A percentile compares a stretch with the other conserved stretches of the same genome.
Conservation (phyloP, 2,113 vertebrate species). For the Ranitomeya imitator region DNA sequence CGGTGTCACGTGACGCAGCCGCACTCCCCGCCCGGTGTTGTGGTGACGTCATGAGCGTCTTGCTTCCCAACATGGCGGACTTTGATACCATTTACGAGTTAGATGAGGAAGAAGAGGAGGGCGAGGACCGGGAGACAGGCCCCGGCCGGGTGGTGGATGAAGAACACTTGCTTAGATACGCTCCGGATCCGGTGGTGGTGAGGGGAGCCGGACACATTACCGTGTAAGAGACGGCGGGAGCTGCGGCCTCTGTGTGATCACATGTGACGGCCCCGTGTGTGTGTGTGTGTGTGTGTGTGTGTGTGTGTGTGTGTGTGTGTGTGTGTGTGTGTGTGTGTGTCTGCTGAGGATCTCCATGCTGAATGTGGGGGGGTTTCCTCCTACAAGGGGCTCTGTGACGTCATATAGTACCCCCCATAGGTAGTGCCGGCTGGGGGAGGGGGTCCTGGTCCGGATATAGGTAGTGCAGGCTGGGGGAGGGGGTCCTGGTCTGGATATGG, state of each 20-base stretch:
- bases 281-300: no score
- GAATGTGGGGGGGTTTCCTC: no score
- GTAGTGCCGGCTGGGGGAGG: no score
- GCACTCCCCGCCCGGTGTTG: slow-evolving; percentile 50
- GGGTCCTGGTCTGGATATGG: no score
- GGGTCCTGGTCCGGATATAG: no score
- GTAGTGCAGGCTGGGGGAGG: no score
- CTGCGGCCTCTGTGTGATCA: not conserved
- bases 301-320: not conserved
- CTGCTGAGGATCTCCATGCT: no score
- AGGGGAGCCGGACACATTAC: slow-evolving; percentile 96
- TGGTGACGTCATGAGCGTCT: slow-evolving; percentile 88
- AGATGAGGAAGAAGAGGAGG: slow-evolving; percentile 85
- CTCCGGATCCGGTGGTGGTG: slow-evolving; percentile 91
- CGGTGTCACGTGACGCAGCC: slow-evolving; percentile 50
- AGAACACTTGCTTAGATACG: slow-evolving; percentile 86
- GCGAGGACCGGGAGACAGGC: slow-evolving; percentile 80
- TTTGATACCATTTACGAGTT: slow-evolving; percentile 98
- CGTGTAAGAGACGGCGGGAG: slow-evolving; percentile 81
- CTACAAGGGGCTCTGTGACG: no score
- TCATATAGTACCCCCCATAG: no score
- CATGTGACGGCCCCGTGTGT: not conserved
- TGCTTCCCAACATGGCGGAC: slow-evolving; percentile 97
- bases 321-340: no score
- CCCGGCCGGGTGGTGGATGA: slow-evolving; percentile 84